Evolutionary conservation across 2,797 vertebrate genomes (phyloP), one percentile per base, ranked within the genome.

Genomic region (Chrysolophus pictus): DNA sequence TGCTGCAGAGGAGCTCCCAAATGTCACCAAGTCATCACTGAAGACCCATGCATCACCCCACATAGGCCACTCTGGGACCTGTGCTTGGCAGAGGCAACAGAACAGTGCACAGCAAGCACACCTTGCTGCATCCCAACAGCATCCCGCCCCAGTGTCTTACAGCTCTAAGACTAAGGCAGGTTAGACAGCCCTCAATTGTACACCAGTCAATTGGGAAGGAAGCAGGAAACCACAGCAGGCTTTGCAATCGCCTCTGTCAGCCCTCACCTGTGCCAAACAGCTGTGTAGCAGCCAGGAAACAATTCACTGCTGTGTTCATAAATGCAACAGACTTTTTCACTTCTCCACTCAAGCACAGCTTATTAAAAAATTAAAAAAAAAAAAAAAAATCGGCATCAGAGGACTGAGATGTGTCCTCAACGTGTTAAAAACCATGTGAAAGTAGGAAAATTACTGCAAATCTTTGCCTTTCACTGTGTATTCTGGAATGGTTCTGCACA

Each of bases 401-500:
- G 9, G 5, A 81, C 26, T 67, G 33, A 26, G 80, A 74, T 24
- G 9, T 28, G 28, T 65, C n/a, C n/a, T 91, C 39, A 33, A 24
- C 67, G 14, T 18, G 15, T 18, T 87, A 79, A 70, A 41, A 5
- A 77, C 9, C 11, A 74, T 8, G 12, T 42, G 29, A 35, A 86
- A 80, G 24, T 12, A 85, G 5, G 15, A 89, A 89, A 87, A 91
- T 19, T 21, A 35, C 14, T 35, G 53, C 65, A 79, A 22, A 21
- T 17, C 49, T 83, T 72, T 55, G 29, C 46, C 49, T 21, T 63
- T 75, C 89, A 71, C 41, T 55, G 35, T 29, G 72, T 63, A 56
- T 72, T 92, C 69, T 91, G 65, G 76, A 95, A 83, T 46, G 76
- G 62, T 95, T 64, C 59, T 69, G 84, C 73, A 87, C 21, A 79